Percentiles rank a stretch among this genome's conserved stretches.
Evolutionary conservation across 92 coral and sea anemone genomes (phyloP).

Genomic region (Parazoanthus darwini): DNA sequence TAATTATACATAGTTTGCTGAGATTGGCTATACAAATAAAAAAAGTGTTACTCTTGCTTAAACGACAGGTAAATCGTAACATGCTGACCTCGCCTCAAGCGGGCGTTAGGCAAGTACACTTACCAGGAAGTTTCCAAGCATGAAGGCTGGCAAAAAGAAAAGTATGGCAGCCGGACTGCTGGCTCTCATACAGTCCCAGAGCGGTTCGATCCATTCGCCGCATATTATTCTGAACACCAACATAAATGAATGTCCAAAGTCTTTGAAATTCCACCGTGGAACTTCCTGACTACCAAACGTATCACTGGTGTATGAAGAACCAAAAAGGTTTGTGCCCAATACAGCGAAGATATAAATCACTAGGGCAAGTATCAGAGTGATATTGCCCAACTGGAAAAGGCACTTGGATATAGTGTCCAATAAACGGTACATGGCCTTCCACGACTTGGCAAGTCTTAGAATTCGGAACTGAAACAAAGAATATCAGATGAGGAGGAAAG

Average conservation of each 20-base stretch:
- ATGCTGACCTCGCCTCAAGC: too few relatives aligned
- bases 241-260: conserved; percentile 92
- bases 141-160: conserved; percentile 83
- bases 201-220: conserved; percentile 95
- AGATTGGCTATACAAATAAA: too few relatives aligned
- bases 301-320: conserved; percentile 5
- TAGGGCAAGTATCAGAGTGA: conserved; percentile 45
- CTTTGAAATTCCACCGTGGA: conserved; percentile 92
- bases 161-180: conserved; percentile 67
- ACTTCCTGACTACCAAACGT: conserved; percentile 7
- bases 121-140: conserved; percentile 87
- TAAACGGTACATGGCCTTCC: conserved; percentile 42
- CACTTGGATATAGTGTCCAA: conserved; percentile 37
- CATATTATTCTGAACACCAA: conserved; percentile 87
- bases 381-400: conserved; percentile 38
- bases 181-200: conserved; percentile 95
- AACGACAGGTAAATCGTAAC: too few relatives aligned
- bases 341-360: conserved; percentile 55
- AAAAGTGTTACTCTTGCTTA: too few relatives aligned
- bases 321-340: conserved; percentile 41
- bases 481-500: too few relatives aligned
- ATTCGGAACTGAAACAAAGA: conserved; percentile 36
- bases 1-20: too few relatives aligned
- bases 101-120: conserved; percentile 31
- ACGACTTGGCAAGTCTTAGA: conserved; percentile 45